Evolutionary conservation across 1,140 invertebrate genomes (phyloP), one percentile per base, ranked within the genome.

Genomic region (Eupeodes corollae): DNA sequence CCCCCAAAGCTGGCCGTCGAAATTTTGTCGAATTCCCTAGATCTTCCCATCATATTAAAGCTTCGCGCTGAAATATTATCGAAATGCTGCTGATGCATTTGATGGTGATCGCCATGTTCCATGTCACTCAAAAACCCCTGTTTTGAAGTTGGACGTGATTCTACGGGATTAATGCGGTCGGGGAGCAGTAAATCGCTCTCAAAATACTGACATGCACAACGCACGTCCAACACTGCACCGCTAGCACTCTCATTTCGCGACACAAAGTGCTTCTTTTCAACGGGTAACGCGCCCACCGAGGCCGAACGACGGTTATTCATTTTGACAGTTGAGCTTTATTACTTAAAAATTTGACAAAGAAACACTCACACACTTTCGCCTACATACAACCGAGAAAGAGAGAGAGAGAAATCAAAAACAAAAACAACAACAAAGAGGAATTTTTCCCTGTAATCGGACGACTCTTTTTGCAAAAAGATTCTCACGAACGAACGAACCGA

Each of bases 201-300:
- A 70, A 80, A 89, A 73, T 80, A 88, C 73, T 88, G 86, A 73
- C 86, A 88, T 49, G 75, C 86, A 68, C 86, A 88, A 48, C 85
- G 80, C 38, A 88, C 86, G 64, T 88, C 84, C 57, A 79, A 73
- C 35, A 82, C 79, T 57, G 75, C 75, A 50, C 77, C 75, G 56
- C 80, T 80, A 45, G 80, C 79, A 56, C 80, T 79, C 56, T 75
- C 73, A 53, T 77, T 73, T 51, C 76, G 61, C 38, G 76, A 72
- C 52, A 76, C 70, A 59, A 70, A 58, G 60, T 78, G 62, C 52
- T 74, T 71, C 69, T 70, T 74, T 54, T 74, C 71, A 50, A 70
- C 60, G 34, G 75, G 76, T 56, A 73, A 68, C 39, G 74, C 72
- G 52, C 79, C 79, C 68, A 80, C 77, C 43, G 79, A 80, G 53